Evolutionary conservation across 1,140 invertebrate species (phyloP), one percentile per base, ranked within the genome.

Genomic region (Vanessa tameamea): DNA sequence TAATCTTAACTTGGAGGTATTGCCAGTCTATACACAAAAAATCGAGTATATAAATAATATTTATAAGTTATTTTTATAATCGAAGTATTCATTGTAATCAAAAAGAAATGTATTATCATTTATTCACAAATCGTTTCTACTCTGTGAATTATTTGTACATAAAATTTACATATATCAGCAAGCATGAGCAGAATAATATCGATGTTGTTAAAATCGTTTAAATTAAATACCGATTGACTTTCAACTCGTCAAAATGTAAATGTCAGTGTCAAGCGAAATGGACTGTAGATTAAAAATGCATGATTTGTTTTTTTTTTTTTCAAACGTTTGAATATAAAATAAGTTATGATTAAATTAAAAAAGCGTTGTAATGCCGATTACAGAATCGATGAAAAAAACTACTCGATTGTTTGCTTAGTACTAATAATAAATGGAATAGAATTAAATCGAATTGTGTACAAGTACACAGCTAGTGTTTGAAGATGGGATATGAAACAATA

Each of bases 211-310:
- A 75, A 75, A 64, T 47, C 47, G 53, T 75, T 71, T 65, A 75
- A 75, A 69, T 74, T 43, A 43, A 43, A 43, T 43, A 66, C 71
- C 70, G 66, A 64, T 76, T 69, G 69, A 43, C 37, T 43, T 43
- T 63, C 76, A 73, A 80, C 72, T 76, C 67, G 78, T 69, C 72
- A 76, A 75, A 79, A 77, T 72, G 66, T 51, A 15, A 51, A 51
- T 51, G 48, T 51, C 48, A 51, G 48, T 51, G 48, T 51, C 48
- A 51, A 51, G n/a, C 48, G 48, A n/a, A 51, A 51, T 51, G 48
- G 48, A n/a, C 48, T 14, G 12, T 51, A 51, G 48, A 51, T 51
- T 51, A 51, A 51, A 51, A 51, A 51, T 51, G 12, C 12, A 51
- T 51, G 48, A n/a, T 12, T n/a, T n/a, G 48, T n/a, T n/a, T 6